phyloP scores from a whole-genome alignment of 1,140 invertebrate genomes.

The Bombyx mori region DNA sequence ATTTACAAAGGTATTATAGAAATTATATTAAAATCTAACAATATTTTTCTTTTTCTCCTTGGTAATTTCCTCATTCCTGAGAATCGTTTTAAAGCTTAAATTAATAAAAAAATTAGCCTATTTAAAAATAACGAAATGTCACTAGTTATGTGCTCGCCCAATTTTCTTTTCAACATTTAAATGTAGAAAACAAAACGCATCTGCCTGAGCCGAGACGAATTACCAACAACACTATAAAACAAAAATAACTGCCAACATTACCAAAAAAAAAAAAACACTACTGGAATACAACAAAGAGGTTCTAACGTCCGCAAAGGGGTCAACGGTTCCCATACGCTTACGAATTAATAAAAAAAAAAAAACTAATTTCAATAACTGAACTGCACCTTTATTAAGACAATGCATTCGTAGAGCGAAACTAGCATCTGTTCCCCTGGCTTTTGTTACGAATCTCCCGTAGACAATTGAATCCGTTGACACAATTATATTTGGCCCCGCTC shows the following conservation, averaged over 20 bases:
- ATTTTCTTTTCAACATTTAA: too few species aligned
- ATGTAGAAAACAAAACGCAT: too few species aligned
- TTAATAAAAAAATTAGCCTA: too few species aligned
- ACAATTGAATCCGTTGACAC: slow-evolving; percentile 53
- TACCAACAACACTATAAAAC: slow-evolving; percentile 24
- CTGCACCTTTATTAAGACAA: slow-evolving; percentile 59
- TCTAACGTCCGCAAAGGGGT: slow-evolving; percentile 40
- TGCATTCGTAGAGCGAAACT: slow-evolving; percentile 17
- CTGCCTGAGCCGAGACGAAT: slow-evolving; percentile 24
- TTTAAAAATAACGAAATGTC: too few species aligned
- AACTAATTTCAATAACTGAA: slow-evolving; percentile 50
- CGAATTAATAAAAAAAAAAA: slow-evolving; percentile 28
- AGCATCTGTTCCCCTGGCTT: slow-evolving; percentile 43
- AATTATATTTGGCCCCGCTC: slow-evolving; percentile 33
- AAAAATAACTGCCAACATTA: slow-evolving; percentile 31
- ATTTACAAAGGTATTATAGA: too few species aligned
- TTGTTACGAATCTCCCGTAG: slow-evolving; percentile 12
- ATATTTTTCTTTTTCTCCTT: too few species aligned
- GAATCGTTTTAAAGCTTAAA: too few species aligned
- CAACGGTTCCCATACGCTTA: slow-evolving; percentile 37
- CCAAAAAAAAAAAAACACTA: slow-evolving; percentile 31
- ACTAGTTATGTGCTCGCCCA: too few species aligned
- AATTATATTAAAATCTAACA: too few species aligned
- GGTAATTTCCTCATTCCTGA: too few species aligned
- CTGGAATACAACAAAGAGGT: slow-evolving; percentile 21